phyloP scores from a whole-genome alignment of 2,113 vertebrate genomes.

The Ptyas mucosa region DNA sequence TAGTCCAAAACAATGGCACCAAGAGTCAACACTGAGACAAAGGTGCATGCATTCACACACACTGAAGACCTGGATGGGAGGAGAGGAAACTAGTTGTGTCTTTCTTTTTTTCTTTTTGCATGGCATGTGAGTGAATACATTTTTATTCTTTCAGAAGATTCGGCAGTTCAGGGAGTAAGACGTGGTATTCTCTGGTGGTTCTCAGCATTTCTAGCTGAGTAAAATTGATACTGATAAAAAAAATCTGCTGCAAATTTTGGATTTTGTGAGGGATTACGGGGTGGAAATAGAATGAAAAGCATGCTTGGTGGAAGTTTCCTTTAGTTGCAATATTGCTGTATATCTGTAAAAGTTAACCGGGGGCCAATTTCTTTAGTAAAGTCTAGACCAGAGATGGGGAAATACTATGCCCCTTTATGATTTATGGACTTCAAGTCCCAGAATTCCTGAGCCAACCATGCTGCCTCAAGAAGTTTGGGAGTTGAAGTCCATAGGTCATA shows the following conservation, averaged over 20 bases:
- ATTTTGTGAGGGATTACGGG: neutral
- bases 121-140: neutral
- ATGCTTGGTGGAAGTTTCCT: neutral
- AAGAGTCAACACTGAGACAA: neutral
- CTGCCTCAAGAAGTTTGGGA: neutral
- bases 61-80: neutral
- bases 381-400: neutral
- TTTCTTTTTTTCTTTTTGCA: neutral
- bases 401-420: neutral
- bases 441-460: neutral
- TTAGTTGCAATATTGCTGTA: too few species aligned
- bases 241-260: neutral
- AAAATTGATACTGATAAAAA: neutral
- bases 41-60: neutral
- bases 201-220: neutral
- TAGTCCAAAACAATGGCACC: neutral
- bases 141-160: neutral
- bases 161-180: neutral
- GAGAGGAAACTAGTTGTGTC: neutral
- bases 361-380: neutral
- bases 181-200: neutral
- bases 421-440: neutral
- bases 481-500: neutral
- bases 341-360: neutral
- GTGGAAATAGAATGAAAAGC: neutral